Evolutionary conservation across 1,140 invertebrate species (phyloP).

Genomic region (Cheumatopsyche charites): DNA sequence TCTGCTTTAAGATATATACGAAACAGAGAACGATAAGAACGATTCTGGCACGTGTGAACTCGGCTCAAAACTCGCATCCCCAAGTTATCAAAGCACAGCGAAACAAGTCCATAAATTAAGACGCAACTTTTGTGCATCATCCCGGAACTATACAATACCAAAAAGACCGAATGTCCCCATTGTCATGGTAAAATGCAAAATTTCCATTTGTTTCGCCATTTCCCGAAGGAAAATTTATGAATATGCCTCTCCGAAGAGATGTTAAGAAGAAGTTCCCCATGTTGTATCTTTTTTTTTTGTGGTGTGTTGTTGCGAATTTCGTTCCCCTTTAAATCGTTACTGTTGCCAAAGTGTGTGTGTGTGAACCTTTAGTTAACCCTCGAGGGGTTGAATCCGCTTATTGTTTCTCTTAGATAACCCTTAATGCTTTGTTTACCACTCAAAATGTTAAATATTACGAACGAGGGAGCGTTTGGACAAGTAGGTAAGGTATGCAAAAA

Average conservation of each 20-base stretch:
- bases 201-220: conserved; percentile 23
- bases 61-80: too few species aligned
- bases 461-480: not conserved
- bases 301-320: not conserved
- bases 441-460: conserved; percentile 29
- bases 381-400: conserved; percentile 19
- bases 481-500: too few species aligned
- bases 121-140: not conserved
- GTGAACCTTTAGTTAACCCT: too few species aligned
- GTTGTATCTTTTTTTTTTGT: not conserved
- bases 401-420: conserved; percentile 46
- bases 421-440: conserved; percentile 47
- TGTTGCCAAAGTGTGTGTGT: not conserved
- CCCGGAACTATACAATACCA: not conserved
- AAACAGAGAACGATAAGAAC: too few species aligned
- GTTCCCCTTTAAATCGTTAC: conserved; percentile 5
- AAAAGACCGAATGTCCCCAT: conserved; percentile 11
- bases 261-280: not conserved
- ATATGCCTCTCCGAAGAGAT: not conserved
- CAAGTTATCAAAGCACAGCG: not conserved
- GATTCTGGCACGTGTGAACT: too few species aligned
- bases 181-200: conserved; percentile 24
- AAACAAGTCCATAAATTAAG: conserved; percentile 11
- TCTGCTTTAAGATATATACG: too few species aligned
- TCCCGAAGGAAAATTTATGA: conserved; percentile 23